Percentiles rank a stretch among this genome's conserved stretches.
These are phyloP conservation scores for Scaptomyza polygonia DNA, from an alignment of 2,888 invertebrate species.

Conservation along the genomic window DNA sequence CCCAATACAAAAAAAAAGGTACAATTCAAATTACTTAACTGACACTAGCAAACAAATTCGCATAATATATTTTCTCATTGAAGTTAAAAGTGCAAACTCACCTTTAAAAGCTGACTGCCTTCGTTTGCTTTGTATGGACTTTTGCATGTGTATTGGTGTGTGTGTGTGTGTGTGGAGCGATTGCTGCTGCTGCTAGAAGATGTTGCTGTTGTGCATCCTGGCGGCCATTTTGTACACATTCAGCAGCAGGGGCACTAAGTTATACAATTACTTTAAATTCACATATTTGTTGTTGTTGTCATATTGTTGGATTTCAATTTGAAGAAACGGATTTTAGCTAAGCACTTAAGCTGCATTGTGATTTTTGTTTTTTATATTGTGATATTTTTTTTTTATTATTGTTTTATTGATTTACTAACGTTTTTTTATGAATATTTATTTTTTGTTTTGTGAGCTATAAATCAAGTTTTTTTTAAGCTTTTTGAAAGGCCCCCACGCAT, in stretches of 20 bases:
- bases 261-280: slow-evolving; percentile 40
- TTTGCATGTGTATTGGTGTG: slow-evolving; percentile 34
- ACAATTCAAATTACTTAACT: slow-evolving; percentile 9
- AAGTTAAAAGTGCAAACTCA: slow-evolving; percentile 52
- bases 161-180: slow-evolving; percentile 32
- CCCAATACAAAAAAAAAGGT: neutral
- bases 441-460: slow-evolving; percentile 48
- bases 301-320: slow-evolving; percentile 23
- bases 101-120: slow-evolving; percentile 60
- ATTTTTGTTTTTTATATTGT: neutral
- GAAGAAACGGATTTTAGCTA: slow-evolving; percentile 37
- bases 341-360: slow-evolving; percentile 61
- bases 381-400: slow-evolving; percentile 34
- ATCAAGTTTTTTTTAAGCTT: slow-evolving; percentile 67
- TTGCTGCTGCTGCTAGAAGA: slow-evolving; percentile 44
- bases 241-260: slow-evolving; percentile 52
- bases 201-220: slow-evolving; percentile 63
- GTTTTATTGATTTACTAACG: slow-evolving; percentile 58
- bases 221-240: slow-evolving; percentile 69
- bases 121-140: slow-evolving; percentile 11
- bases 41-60: slow-evolving; percentile 9
- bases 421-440: slow-evolving; percentile 5
- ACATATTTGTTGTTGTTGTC: slow-evolving; percentile 49
- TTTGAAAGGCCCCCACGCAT: slow-evolving; percentile 74
- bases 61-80: slow-evolving; percentile 12